Evolutionary conservation across 2,888 invertebrate genomes (phyloP), one percentile per base, ranked within the genome.

Genomic region (Clistopyga incitator): DNA sequence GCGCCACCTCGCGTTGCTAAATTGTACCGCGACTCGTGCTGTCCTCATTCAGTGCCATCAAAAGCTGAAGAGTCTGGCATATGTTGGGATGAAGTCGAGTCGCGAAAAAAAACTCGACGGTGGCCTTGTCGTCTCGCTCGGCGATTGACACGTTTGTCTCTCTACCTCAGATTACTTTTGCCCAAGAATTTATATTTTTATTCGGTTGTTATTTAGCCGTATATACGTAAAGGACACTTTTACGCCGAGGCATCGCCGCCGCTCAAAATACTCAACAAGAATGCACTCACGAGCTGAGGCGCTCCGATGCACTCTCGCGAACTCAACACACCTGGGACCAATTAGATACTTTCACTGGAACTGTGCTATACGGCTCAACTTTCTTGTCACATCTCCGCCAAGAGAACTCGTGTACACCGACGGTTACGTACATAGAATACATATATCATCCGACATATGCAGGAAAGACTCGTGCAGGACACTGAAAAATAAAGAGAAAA

Each of bases 251-350:
- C 54, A n/a, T 38, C 59, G 59, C 47, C 59, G 59, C 15, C 61
- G 68, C 74, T 50, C 78, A 71, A 74, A 78, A 78, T 70, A 75
- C 82, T 56, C 34, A 75, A 82, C 75, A 82, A 72, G 81, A 87
- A 86, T 85, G 64, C 64, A 34, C 61, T 34, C 38, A 13, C 61
- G 18, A 18, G n/a, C 18, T 34, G 13, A 34, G 34, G n/a, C n/a
- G 1, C 61, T n/a, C n/a, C 15, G 25, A 68, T 67, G 80, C 67
- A 78, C 75, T 80, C 67, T 61, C 85, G 78, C 71, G 78, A 52
- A 79, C 72, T 59, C 77, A 54, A 77, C 76, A 81, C 84, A 84
- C 84, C 77, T 81, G 83, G 79, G 80, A 86, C 79, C 84, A 85
- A 85, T 86, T 86, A 82, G 59, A 85, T 78, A 78, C 81, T 83